These are phyloP conservation scores for Marasmarcha lunaedactyla DNA, from an alignment of 2,888 invertebrate species.

Conservation along the genomic window DNA sequence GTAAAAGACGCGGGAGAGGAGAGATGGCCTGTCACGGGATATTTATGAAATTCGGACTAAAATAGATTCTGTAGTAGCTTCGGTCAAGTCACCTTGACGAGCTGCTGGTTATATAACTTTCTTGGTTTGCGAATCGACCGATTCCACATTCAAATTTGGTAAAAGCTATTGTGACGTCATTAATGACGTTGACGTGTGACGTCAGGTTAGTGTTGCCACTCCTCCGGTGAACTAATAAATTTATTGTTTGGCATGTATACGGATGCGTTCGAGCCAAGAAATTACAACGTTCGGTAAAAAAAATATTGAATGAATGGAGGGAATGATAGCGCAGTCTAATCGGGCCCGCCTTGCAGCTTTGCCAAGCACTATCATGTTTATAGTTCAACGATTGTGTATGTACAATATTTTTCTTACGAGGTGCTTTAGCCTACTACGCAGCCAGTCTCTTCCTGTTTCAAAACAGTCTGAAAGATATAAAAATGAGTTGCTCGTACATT, in stretches of 20 bases:
- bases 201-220: constrained; percentile 59
- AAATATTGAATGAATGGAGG: constrained; percentile 66
- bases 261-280: constrained; percentile 70
- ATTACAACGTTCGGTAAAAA: constrained; percentile 66
- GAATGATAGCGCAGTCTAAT: constrained; percentile 61
- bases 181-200: constrained; percentile 56
- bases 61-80: constrained; percentile 64
- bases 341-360: constrained; percentile 48
- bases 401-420: constrained; percentile 33
- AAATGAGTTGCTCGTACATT: constrained; percentile 4
- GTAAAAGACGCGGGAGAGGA: constrained; percentile 58
- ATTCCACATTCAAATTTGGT: constrained; percentile 39
- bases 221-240: constrained; percentile 66
- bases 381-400: constrained; percentile 43
- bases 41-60: constrained; percentile 69
- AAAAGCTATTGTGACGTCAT: constrained; percentile 44
- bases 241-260: constrained; percentile 71
- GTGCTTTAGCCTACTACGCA: constrained; percentile 16
- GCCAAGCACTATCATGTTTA: constrained; percentile 57
- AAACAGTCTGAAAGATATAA: too few relatives aligned
- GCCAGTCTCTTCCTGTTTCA: too few relatives aligned
- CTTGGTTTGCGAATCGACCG: constrained; percentile 30
- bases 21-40: constrained; percentile 67
- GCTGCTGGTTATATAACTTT: constrained; percentile 48
- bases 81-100: constrained; percentile 65